Evolutionary conservation across 2,888 invertebrate genomes (phyloP).

Genomic region (Pollenia griseotomentosa): DNA sequence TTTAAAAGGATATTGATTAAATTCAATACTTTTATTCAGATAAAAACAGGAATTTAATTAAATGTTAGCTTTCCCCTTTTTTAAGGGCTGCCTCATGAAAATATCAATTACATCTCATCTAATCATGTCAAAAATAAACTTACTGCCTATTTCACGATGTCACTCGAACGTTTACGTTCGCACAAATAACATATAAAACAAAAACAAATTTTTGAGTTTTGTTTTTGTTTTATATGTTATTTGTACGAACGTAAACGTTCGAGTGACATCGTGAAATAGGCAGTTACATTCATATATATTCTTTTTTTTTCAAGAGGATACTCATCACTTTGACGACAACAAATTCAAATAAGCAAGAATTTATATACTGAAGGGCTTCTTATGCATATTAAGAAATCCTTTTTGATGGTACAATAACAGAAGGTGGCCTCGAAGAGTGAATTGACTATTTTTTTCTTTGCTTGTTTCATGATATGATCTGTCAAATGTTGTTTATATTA

Average conservation of each 20-base stretch:
- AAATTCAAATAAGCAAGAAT: not conserved
- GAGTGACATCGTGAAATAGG: too few species aligned
- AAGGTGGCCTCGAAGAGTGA: not conserved
- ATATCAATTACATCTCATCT: slow-evolving; percentile 34
- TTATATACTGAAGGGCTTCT: not conserved
- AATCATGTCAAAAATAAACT: slow-evolving; percentile 6
- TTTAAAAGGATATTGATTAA: not conserved
- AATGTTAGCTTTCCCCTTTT: not conserved
- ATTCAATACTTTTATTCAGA: slow-evolving; percentile 12
- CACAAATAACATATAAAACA: too few species aligned
- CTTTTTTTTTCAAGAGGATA: not conserved
- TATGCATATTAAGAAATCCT: not conserved
- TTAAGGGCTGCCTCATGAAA: slow-evolving; percentile 1
- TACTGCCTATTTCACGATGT: too few species aligned
- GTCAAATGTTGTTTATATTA: too few species aligned
- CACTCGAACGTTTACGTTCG: too few species aligned
- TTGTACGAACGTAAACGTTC: too few species aligned
- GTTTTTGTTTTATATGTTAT: too few species aligned
- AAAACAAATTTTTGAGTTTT: too few species aligned
- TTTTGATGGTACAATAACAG: too few species aligned
- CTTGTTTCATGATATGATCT: too few species aligned
- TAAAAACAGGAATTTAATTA: slow-evolving; percentile 1
- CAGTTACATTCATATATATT: not conserved
- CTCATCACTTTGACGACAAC: slow-evolving; percentile 46
- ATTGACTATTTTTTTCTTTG: not conserved